Conservation (phyloP, 2,113 vertebrate species). For the Geococcyx californianus region DNA sequence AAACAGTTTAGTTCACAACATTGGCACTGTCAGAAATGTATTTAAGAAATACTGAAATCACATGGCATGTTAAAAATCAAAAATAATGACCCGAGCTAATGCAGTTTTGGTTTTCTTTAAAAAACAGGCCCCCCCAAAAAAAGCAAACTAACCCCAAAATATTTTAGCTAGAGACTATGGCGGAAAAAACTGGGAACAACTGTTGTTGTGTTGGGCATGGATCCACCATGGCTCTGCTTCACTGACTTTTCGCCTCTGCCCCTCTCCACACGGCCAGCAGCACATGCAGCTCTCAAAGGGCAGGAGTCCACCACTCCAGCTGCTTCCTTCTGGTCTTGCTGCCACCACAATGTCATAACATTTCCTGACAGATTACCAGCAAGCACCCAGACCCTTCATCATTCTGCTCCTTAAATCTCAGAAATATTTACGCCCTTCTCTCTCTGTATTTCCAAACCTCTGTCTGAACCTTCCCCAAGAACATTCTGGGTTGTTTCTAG, state of each 20-base stretch:
- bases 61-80: not conserved
- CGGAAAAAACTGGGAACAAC: not conserved
- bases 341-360: conserved; percentile 34
- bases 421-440: not conserved
- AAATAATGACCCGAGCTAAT: not conserved
- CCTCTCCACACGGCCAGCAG: not conserved
- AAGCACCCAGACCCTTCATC: not conserved
- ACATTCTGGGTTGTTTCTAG: not conserved
- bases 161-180: not conserved
- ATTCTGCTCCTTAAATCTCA: not conserved
- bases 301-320: conserved; percentile 36
- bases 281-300: not conserved
- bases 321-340: conserved; percentile 37
- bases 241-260: not conserved
- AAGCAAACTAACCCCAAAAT: not conserved
- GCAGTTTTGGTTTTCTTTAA: not conserved
- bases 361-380: conserved; percentile 25
- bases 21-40: not conserved
- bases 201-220: not conserved
- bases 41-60: conserved; percentile 8
- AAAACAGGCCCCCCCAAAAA: not conserved
- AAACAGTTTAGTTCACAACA: not conserved
- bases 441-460: conserved; percentile 10
- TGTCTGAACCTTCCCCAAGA: not conserved
- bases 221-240: not conserved